Evolutionary conservation across 2,888 invertebrate species (phyloP).

Genomic region (Disparrhopalites patrizii): DNA sequence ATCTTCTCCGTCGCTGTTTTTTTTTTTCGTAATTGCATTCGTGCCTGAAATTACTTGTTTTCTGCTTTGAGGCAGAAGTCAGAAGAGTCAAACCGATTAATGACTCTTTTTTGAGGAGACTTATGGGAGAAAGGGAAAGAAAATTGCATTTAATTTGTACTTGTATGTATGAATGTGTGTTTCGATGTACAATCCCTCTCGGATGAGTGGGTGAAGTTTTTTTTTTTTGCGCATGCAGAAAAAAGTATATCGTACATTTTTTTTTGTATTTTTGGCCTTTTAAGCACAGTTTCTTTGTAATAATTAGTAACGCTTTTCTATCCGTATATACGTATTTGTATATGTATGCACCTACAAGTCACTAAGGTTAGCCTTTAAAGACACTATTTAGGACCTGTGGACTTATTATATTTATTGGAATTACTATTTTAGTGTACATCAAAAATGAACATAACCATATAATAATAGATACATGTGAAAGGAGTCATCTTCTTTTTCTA

Average conservation of each 20-base stretch:
- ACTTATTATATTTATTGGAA: too few species aligned
- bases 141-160: background rate
- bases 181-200: background rate
- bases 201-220: background rate
- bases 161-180: background rate
- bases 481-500: too few species aligned
- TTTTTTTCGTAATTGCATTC: background rate
- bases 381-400: too few species aligned
- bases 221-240: background rate
- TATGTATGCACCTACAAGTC: too few species aligned
- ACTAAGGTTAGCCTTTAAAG: too few species aligned
- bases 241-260: background rate
- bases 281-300: background rate
- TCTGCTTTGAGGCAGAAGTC: background rate
- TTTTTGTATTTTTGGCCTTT: background rate
- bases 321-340: background rate
- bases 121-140: background rate
- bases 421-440: too few species aligned
- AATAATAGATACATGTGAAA: too few species aligned
- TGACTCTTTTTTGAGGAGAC: background rate
- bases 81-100: conserved; percentile 14
- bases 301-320: background rate
- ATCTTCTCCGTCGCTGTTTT: background rate
- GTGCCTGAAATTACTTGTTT: background rate
- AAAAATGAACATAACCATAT: too few species aligned